A percentile compares a stretch with the other conserved stretches of the same genome.
These are phyloP conservation scores for Trogon melanurus DNA, from an alignment of 2,113 vertebrate genomes.

Conservation along the genomic window DNA sequence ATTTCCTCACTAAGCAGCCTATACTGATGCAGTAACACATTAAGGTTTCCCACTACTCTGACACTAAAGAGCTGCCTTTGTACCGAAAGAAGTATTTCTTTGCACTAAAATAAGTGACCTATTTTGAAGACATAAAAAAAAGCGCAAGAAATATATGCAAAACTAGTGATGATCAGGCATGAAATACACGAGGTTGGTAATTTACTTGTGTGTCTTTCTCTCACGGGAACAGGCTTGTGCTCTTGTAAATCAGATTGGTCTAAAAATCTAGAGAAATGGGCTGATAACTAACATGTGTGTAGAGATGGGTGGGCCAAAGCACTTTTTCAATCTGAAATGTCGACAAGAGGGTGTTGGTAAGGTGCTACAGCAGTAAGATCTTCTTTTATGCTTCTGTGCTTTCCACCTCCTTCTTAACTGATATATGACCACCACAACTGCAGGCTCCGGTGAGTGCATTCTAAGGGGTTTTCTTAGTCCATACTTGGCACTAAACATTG, in stretches of 20 bases:
- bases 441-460: not conserved
- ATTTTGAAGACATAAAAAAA: not conserved
- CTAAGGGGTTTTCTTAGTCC: not conserved
- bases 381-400: not conserved
- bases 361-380: not conserved
- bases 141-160: not conserved
- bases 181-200: fast-evolving
- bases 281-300: not conserved
- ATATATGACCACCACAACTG: not conserved
- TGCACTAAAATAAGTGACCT: not conserved
- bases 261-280: not conserved
- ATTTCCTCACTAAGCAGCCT: not conserved
- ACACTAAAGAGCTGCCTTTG: not conserved
- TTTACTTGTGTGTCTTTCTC: not conserved
- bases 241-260: not conserved
- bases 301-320: not conserved
- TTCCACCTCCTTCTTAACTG: not conserved
- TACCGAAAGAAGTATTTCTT: not conserved
- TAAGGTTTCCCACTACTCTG: not conserved
- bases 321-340: fast-evolving
- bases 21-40: not conserved
- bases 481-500: not conserved
- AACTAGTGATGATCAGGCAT: not conserved
- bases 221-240: not conserved
- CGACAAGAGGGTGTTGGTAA: not conserved